phyloP scores from a whole-genome alignment of 1,140 invertebrate species.

The Aphelinus certus region DNA sequence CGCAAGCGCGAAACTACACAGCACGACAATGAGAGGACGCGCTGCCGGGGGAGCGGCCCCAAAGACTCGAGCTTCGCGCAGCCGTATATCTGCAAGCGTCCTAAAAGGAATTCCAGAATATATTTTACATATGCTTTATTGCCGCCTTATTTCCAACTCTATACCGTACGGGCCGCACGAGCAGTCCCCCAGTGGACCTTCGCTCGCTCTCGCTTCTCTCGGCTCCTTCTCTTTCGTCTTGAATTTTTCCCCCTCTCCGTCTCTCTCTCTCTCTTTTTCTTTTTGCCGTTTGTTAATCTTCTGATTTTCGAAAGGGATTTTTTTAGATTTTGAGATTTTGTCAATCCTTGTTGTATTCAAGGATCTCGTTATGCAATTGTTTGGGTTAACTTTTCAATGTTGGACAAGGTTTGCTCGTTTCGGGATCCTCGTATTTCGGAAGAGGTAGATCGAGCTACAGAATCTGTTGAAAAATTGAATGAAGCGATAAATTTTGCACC shows the following conservation, averaged over 20 bases:
- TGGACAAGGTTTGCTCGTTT: too few species aligned
- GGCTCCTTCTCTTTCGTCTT: not conserved
- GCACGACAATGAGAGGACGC: conserved; percentile 34
- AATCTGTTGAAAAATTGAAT: too few species aligned
- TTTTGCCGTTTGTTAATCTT: not conserved
- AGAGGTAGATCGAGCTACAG: too few species aligned
- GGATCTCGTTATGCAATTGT: too few species aligned
- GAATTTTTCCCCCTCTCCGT: not conserved
- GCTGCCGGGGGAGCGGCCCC: too few species aligned
- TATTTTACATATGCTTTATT: conserved; percentile 68
- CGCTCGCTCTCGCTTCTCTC: not conserved
- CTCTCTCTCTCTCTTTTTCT: too few species aligned
- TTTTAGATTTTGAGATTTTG: too few species aligned
- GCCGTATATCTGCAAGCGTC: conserved; percentile 63
- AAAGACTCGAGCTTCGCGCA: conserved; percentile 47
- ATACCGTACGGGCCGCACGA: conserved; percentile 43
- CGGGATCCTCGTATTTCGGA: too few species aligned
- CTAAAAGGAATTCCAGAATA: conserved; percentile 68
- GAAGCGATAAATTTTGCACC: too few species aligned
- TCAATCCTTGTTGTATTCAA: too few species aligned
- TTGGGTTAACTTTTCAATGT: too few species aligned
- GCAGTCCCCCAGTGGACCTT: not conserved
- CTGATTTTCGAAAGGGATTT: too few species aligned
- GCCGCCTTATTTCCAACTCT: conserved; percentile 64
- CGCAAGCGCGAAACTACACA: conserved; percentile 24